A percentile compares a stretch with the other conserved stretches of the same genome.
These are phyloP conservation scores for Parnassius mnemosyne DNA, from an alignment of 2,888 invertebrate species.

Conservation along the genomic window DNA sequence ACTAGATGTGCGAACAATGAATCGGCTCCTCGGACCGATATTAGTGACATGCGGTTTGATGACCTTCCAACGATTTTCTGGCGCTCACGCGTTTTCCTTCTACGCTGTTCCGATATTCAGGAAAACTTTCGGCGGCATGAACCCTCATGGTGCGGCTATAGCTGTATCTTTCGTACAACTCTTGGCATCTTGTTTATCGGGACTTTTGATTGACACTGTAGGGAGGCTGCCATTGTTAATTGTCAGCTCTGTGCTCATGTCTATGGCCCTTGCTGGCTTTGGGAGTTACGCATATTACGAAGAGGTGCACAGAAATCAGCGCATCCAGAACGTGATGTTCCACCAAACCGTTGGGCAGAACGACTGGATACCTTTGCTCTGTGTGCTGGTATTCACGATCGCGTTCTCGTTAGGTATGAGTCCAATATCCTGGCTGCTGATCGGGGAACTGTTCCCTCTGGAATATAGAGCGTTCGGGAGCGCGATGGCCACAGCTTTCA, in stretches of 20 bases:
- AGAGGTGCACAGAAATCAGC: slow-evolving; percentile 81
- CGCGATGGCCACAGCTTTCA: slow-evolving; percentile 91
- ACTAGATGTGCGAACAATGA: slow-evolving; percentile 69
- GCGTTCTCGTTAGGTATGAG: slow-evolving; percentile 94
- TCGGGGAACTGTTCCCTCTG: slow-evolving; percentile 90
- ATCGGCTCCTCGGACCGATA: slow-evolving; percentile 84
- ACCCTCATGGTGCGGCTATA: slow-evolving; percentile 91
- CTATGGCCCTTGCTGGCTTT: slow-evolving; percentile 91
- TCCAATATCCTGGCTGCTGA: slow-evolving; percentile 92
- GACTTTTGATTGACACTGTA: slow-evolving; percentile 90
- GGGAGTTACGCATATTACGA: slow-evolving; percentile 92
- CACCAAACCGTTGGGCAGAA: slow-evolving; percentile 81
- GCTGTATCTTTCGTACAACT: slow-evolving; percentile 92
- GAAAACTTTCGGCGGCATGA: slow-evolving; percentile 89
- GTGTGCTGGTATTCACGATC: slow-evolving; percentile 90
- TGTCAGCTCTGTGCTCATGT: slow-evolving; percentile 91
- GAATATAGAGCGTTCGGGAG: slow-evolving; percentile 93
- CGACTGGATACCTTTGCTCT: slow-evolving; percentile 91
- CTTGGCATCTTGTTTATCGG: slow-evolving; percentile 90
- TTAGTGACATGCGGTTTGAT: slow-evolving; percentile 91
- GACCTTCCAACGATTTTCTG: slow-evolving; percentile 93
- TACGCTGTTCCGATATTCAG: slow-evolving; percentile 93
- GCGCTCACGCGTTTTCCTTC: slow-evolving; percentile 91
- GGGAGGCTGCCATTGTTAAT: slow-evolving; percentile 91
- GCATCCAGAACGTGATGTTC: slow-evolving; percentile 74